Percentiles rank a stretch among this genome's conserved stretches.
Conservation (phyloP, 2,888 invertebrate species). For the Perizoma affinitatum region DNA sequence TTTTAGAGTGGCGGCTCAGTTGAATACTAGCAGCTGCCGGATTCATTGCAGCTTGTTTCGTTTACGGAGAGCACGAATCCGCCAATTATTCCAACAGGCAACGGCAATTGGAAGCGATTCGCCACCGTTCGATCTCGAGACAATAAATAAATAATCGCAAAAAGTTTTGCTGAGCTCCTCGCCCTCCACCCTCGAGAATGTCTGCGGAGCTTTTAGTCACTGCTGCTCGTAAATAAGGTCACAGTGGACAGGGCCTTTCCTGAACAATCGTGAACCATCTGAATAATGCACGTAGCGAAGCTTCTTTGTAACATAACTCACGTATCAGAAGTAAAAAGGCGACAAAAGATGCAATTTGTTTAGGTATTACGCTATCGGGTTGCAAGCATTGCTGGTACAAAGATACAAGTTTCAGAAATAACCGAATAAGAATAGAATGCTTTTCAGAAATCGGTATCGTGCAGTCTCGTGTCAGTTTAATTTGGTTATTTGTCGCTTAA, state of each 20-base stretch:
- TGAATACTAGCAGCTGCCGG: slow-evolving; percentile 21
- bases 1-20: slow-evolving; percentile 29
- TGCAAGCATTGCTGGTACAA: slow-evolving; percentile 50
- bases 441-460: too few relatives aligned
- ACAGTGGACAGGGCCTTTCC: slow-evolving; percentile 40
- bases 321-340: slow-evolving; percentile 67
- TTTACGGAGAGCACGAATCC: slow-evolving; percentile 52
- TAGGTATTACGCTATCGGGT: slow-evolving; percentile 75
- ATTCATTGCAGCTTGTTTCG: slow-evolving; percentile 43
- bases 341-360: slow-evolving; percentile 75
- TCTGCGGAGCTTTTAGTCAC: slow-evolving; percentile 47
- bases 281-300: slow-evolving; percentile 55
- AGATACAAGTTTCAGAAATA: too few relatives aligned
- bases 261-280: slow-evolving; percentile 48
- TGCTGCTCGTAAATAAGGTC: slow-evolving; percentile 37
- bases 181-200: slow-evolving; percentile 47
- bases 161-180: slow-evolving; percentile 46
- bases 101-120: slow-evolving; percentile 55
- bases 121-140: slow-evolving; percentile 45
- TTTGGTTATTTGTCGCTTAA: too few relatives aligned
- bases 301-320: slow-evolving; percentile 67
- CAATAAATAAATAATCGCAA: slow-evolving; percentile 55
- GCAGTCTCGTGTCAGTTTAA: too few relatives aligned
- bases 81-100: slow-evolving; percentile 61
- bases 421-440: slow-evolving; percentile 26